Base-by-base conservation (phyloP, 2,113 vertebrate species). In the Donacobius atricapilla region DNA sequence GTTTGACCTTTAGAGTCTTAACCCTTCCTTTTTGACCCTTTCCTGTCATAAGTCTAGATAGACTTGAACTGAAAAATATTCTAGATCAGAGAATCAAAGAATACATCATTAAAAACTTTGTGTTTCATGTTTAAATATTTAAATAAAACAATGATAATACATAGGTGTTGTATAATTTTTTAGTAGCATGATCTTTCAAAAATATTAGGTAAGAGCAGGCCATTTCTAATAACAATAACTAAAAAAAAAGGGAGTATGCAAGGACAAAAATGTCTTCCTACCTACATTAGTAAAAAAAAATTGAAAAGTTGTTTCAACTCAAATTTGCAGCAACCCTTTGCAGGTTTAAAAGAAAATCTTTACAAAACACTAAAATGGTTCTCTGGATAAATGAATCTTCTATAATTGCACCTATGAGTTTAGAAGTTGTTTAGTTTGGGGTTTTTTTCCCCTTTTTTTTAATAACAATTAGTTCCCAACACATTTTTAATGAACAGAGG, bases 401-500 rank as follows among this genome's bases (percentile, higher is more conserved):
- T 78, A 4, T 30, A 68, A 60, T 9, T 39, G 9, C 6, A 44
- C 40, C 44, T 0, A 2, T 53, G 19, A 7, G 3, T 70, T 91
- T 66, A 58, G 25, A 57, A 4, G 15, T 23, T 51, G 8, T 31
- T 69, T 61, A 22, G 8, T 12, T 35, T 25, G 13, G 3, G 0
- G 0, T 1, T 44, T 57, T 85, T 8, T 28, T 13, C 4, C 9
- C 8, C 0, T 7, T 35, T 78, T 82, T 79, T 54, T 7, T 10
- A n/a, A n/a, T 44, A 53, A 35, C 12, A 69, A 16, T 44, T 30
- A 73, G 44, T 56, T 73, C 30, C 8, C 28, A 78, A 31, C 14
- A n/a, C 8, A 22, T 66, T 69, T 77, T 37, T 66, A 61, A 61
- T 28, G 25, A 58, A 71, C 33, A 87, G 12, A 70, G 16, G 5